phyloP scores from a whole-genome alignment of 2,113 vertebrate species.

The Daboia siamensis region DNA sequence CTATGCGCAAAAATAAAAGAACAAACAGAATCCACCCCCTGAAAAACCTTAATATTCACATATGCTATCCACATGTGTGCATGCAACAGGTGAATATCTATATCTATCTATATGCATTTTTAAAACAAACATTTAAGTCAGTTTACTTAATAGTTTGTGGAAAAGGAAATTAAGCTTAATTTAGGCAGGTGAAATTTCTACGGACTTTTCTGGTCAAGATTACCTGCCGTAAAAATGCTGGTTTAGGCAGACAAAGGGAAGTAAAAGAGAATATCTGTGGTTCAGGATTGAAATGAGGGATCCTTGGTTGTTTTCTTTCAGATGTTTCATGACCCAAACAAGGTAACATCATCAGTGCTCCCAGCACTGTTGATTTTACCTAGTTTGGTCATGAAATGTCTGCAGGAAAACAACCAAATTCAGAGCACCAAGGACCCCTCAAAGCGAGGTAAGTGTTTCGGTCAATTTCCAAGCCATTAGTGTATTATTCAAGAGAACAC shows the following conservation, averaged over 20 bases:
- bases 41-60: neutral
- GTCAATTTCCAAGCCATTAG: neutral
- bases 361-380: neutral
- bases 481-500: neutral
- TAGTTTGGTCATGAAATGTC: neutral
- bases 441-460: neutral
- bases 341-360: no score
- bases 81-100: neutral
- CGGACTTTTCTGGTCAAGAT: neutral
- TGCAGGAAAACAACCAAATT: neutral
- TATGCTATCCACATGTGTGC: neutral
- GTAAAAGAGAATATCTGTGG: neutral
- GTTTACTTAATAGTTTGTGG: neutral
- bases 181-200: neutral
- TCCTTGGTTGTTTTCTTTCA: neutral
- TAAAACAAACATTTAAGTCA: neutral
- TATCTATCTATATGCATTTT: neutral
- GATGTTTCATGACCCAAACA: no score
- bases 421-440: neutral
- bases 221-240: neutral
- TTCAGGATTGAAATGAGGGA: neutral
- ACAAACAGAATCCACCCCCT: neutral
- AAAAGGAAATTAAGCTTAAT: neutral
- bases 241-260: neutral
- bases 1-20: neutral